Percentiles rank a stretch among this genome's conserved stretches.
phyloP scores from a whole-genome alignment of 2,113 vertebrate genomes.

The Setophaga coronata region DNA sequence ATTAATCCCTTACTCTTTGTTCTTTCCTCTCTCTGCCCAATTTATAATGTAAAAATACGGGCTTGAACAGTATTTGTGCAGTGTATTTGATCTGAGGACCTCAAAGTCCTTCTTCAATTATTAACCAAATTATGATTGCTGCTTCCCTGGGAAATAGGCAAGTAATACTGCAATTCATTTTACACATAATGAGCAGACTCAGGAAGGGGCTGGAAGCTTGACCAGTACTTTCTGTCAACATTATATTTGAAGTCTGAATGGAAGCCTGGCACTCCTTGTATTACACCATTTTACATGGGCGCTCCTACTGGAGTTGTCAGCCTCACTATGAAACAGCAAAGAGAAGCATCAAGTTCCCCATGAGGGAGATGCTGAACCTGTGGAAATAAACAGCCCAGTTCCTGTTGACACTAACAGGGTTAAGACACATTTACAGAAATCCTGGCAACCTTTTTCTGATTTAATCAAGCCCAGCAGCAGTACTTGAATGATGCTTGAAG shows the following conservation, averaged over 20 bases:
- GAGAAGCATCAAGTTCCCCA: background rate
- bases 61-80: background rate
- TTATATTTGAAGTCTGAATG: background rate
- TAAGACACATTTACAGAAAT: background rate
- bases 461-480: background rate
- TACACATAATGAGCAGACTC: background rate
- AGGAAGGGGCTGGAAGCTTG: background rate
- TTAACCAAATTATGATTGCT: background rate
- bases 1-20: background rate
- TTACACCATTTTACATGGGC: background rate
- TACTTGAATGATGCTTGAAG: background rate
- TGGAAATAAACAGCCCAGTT: background rate
- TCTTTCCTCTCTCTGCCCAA: background rate
- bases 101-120: background rate
- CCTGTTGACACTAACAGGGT: background rate
- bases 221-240: background rate
- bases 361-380: background rate
- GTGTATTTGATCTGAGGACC: background rate
- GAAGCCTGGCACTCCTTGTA: background rate
- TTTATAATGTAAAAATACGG: background rate
- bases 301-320: background rate
- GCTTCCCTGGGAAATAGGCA: background rate
- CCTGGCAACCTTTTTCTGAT: background rate
- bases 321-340: background rate
- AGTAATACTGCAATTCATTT: background rate